Conservation (phyloP, 2,797 vertebrate genomes). For the Melanotaenia maccullochi region DNA sequence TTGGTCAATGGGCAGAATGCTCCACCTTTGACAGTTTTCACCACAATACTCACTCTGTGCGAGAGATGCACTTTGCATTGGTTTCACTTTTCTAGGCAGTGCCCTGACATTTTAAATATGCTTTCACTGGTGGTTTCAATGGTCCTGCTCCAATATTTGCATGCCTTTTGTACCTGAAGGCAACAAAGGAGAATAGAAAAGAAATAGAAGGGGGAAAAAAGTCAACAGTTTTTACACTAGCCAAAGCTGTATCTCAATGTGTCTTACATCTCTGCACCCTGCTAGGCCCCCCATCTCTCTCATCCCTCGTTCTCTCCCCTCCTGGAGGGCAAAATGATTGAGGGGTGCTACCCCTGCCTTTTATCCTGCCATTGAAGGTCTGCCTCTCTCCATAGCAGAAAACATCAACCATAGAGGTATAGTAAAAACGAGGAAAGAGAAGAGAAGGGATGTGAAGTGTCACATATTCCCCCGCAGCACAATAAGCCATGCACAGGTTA, state of each 20-base stretch:
- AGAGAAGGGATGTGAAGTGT: constrained; percentile 69
- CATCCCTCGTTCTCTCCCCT: constrained; percentile 79
- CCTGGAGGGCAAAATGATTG: constrained; percentile 82
- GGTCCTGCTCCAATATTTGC: constrained; percentile 79
- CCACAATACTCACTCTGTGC: constrained; percentile 25
- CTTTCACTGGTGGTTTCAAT: constrained; percentile 69
- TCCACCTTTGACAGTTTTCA: constrained; percentile 40
- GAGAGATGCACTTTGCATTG: constrained; percentile 61
- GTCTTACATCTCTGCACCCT: constrained; percentile 81
- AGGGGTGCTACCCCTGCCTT: constrained; percentile 83
- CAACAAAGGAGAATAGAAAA: constrained; percentile 66
- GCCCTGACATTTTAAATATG: constrained; percentile 80
- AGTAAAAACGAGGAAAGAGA: constrained; percentile 65
- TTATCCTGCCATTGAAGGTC: constrained; percentile 80
- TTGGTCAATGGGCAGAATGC: constrained; percentile 19
- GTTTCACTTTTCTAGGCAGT: constrained; percentile 61
- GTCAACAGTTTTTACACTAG: constrained; percentile 76
- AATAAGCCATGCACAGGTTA: constrained; percentile 73
- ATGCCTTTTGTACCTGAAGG: constrained; percentile 80
- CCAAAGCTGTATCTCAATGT: constrained; percentile 79
- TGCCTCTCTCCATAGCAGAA: constrained; percentile 68
- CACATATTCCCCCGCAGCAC: constrained; percentile 73
- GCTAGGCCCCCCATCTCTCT: constrained; percentile 71
- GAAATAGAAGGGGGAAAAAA: constrained; percentile 57
- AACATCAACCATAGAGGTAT: constrained; percentile 69